Evolutionary conservation across 2,888 invertebrate genomes (phyloP).

Genomic region (Pachydiplax longipennis): DNA sequence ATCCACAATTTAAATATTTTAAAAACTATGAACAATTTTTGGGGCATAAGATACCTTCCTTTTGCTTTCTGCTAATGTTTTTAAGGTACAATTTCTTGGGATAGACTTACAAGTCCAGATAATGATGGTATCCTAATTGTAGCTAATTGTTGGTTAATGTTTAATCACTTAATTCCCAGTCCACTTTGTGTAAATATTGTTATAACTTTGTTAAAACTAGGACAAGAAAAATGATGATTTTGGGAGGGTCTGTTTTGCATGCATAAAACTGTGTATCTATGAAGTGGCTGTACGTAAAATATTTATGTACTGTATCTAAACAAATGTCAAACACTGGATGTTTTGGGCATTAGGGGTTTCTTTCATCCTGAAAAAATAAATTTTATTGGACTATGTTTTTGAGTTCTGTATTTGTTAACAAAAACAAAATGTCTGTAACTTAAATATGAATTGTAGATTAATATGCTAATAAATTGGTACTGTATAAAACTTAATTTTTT

Average conservation of each 20-base stretch:
- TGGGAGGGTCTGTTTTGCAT: slow-evolving; percentile 17
- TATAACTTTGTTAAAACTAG: neutral
- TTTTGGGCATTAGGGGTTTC: neutral
- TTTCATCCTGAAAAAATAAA: neutral
- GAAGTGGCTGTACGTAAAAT: neutral
- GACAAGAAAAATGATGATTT: neutral
- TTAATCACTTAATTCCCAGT: neutral
- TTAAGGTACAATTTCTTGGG: neutral
- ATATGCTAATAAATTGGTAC: slow-evolving; percentile 11
- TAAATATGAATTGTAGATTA: slow-evolving; percentile 13
- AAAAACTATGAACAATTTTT: neutral
- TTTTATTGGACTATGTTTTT: neutral
- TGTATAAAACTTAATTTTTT: too few species aligned
- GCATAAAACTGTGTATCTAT: slow-evolving; percentile 4
- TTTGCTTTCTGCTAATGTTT: neutral
- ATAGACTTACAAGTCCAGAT: neutral
- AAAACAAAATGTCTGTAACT: slow-evolving; percentile 13
- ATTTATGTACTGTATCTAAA: slow-evolving; percentile 8
- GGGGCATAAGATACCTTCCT: neutral
- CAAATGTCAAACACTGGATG: neutral
- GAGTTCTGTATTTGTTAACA: slow-evolving; percentile 21
- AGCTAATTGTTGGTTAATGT: slow-evolving; percentile 18
- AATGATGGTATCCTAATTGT: neutral
- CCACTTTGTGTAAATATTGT: neutral
- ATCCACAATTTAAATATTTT: neutral